Conservation (phyloP, 2,888 invertebrate genomes). For the Fragum sueziense region DNA sequence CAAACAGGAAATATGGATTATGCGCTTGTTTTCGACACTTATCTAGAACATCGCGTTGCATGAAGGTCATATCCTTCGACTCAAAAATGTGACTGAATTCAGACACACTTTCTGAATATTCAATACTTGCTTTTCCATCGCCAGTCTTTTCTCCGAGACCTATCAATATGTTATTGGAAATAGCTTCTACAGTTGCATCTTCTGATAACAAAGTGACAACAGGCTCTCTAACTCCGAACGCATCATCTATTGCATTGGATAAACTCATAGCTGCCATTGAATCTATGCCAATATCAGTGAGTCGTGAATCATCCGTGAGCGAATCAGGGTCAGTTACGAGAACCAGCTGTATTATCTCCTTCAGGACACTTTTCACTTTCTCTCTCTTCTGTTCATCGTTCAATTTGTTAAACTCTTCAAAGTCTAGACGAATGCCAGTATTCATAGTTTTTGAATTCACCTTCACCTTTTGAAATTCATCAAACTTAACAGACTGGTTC, state of each 20-base stretch:
- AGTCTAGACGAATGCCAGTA: constrained; percentile 31
- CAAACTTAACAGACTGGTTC: constrained; percentile 31
- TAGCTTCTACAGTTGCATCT: constrained; percentile 28
- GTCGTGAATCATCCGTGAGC: constrained; percentile 39
- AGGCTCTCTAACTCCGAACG: constrained; percentile 40
- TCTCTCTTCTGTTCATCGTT: constrained; percentile 28
- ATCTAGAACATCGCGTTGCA: constrained; percentile 40
- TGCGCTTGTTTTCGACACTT: constrained; percentile 31
- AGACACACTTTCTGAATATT: constrained; percentile 6
- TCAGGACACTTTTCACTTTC: constrained; percentile 22
- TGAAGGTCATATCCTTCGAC: constrained; percentile 30
- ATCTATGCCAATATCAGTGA: constrained; percentile 62
- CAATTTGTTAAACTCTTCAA: constrained; percentile 34
- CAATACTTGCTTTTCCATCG: background rate
- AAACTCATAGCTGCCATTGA: constrained; percentile 68
- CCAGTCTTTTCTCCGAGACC: constrained; percentile 25
- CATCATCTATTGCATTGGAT: constrained; percentile 40
- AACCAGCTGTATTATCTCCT: constrained; percentile 42
- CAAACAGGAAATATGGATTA: constrained; percentile 34
- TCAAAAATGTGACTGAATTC: constrained; percentile 14
- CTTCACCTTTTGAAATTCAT: constrained; percentile 19
- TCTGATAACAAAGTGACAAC: constrained; percentile 49
- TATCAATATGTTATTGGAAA: constrained; percentile 25
- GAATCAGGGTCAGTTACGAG: constrained; percentile 50
- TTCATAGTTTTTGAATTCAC: constrained; percentile 18